phyloP scores from a whole-genome alignment of 2,888 invertebrate species.

The Tachina fera region DNA sequence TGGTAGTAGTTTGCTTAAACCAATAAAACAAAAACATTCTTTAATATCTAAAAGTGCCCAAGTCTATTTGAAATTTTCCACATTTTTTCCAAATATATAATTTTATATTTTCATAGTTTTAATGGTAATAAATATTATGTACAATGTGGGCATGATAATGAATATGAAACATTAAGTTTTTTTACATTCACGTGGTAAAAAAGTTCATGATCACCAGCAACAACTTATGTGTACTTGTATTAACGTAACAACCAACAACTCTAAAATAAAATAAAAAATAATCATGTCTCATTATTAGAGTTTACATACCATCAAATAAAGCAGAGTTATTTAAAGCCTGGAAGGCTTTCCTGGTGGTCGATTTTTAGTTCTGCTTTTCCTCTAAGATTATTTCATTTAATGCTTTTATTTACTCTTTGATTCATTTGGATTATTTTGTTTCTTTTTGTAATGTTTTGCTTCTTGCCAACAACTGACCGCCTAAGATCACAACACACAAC shows the following conservation, averaged over 20 bases:
- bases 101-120: constrained; percentile 21
- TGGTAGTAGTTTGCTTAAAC: background rate
- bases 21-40: background rate
- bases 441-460: constrained; percentile 4
- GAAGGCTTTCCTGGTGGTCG: constrained; percentile 71
- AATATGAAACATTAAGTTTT: constrained; percentile 27
- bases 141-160: constrained; percentile 22
- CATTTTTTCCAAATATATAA: constrained; percentile 13
- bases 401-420: constrained; percentile 13
- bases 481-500: constrained; percentile 43
- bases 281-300: constrained; percentile 71
- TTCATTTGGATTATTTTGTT: constrained; percentile 35
- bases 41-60: constrained; percentile 9
- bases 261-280: constrained; percentile 48
- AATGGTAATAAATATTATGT: background rate
- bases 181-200: background rate
- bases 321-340: constrained; percentile 66
- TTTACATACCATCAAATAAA: constrained; percentile 68
- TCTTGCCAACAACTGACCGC: constrained; percentile 48
- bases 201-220: constrained; percentile 50
- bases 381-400: background rate
- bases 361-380: constrained; percentile 22
- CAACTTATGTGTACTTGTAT: background rate
- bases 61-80: background rate
- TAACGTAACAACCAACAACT: constrained; percentile 9